A percentile compares a stretch with the other conserved stretches of the same genome.
phyloP scores from a whole-genome alignment of 2,797 vertebrate species.

The Lacerta agilis region DNA sequence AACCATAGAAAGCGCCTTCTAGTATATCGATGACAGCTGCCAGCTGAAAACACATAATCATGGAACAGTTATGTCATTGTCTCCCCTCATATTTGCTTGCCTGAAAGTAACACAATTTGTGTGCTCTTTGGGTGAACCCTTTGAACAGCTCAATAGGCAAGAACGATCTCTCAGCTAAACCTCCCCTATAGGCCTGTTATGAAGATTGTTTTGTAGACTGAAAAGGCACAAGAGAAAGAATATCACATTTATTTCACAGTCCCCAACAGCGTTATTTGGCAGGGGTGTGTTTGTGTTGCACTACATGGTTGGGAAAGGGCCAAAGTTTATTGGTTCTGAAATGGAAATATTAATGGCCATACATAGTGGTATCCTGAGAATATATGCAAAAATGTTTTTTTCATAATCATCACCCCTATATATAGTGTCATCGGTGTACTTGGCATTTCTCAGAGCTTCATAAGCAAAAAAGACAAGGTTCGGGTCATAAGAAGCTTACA shows the following conservation, averaged over 20 bases:
- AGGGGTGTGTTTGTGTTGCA: no score
- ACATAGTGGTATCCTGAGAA: background rate
- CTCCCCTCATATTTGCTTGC: background rate
- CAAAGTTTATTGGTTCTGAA: background rate
- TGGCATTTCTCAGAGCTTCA: background rate
- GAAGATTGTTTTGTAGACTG: background rate
- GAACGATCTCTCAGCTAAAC: background rate
- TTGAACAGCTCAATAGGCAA: background rate
- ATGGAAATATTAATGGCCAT: background rate
- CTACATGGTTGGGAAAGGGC: background rate
- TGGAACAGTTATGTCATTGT: background rate
- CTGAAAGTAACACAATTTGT: background rate
- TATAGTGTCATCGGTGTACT: background rate
- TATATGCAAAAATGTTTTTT: background rate
- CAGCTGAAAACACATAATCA: constrained; percentile 80
- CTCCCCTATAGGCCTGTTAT: background rate
- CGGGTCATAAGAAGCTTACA: background rate
- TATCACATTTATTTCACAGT: background rate
- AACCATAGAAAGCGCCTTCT: constrained; percentile 91
- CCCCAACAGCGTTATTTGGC: background rate
- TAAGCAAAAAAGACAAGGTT: background rate
- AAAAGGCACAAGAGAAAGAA: background rate
- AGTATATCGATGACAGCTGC: constrained; percentile 90
- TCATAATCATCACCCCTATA: background rate
- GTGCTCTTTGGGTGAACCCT: background rate